phyloP scores from a whole-genome alignment of 2,888 invertebrate genomes.

The Embidobia sp. region DNA sequence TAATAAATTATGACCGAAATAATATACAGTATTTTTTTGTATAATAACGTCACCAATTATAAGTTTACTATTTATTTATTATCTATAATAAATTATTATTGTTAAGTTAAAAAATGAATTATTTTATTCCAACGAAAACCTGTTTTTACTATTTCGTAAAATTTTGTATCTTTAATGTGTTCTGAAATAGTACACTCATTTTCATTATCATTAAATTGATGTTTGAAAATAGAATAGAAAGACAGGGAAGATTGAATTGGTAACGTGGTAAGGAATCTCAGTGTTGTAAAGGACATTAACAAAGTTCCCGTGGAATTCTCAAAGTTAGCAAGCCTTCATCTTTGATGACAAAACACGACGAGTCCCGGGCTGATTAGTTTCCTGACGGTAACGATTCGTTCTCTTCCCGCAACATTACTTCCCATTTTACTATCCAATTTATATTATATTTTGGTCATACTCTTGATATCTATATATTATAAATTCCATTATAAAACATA shows the following conservation, averaged over 20 bases:
- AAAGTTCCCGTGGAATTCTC: slow-evolving; percentile 48
- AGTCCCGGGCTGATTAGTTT: slow-evolving; percentile 65
- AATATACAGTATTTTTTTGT: too few species aligned
- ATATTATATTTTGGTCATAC: slow-evolving; percentile 28
- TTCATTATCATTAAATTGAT: slow-evolving; percentile 13
- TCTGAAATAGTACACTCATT: not conserved
- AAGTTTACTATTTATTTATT: too few species aligned
- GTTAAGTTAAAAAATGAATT: too few species aligned
- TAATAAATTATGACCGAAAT: too few species aligned
- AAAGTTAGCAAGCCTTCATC: slow-evolving; percentile 46
- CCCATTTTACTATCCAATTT: slow-evolving; percentile 56
- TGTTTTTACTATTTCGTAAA: too few species aligned
- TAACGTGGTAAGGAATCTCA: slow-evolving; percentile 19
- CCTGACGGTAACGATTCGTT: slow-evolving; percentile 62
- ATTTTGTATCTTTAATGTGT: too few species aligned
- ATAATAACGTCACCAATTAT: too few species aligned
- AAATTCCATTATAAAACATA: slow-evolving; percentile 42
- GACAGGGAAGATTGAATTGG: slow-evolving; percentile 54
- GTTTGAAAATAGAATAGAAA: slow-evolving; percentile 31
- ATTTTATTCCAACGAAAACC: too few species aligned
- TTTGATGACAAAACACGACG: slow-evolving; percentile 57
- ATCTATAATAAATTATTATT: too few species aligned
- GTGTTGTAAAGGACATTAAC: slow-evolving; percentile 42
- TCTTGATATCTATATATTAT: slow-evolving; percentile 46
- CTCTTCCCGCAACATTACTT: slow-evolving; percentile 59